Evolutionary conservation across 1,140 invertebrate species (phyloP).

Genomic region (Melipona quadrifasciata): DNA sequence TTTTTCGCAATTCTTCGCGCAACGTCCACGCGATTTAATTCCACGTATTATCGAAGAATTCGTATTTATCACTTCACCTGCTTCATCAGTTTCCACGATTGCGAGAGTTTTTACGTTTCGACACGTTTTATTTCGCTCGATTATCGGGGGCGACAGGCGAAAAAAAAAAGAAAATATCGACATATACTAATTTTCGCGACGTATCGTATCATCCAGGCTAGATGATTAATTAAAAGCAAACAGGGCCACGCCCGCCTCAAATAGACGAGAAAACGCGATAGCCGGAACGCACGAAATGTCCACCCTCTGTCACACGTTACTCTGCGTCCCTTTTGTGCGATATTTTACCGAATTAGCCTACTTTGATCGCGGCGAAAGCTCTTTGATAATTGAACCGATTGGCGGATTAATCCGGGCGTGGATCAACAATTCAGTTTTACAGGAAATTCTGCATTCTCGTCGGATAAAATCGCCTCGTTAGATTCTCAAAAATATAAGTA

Average conservation of each 20-base stretch:
- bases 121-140: too few species aligned
- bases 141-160: not conserved
- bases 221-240: slow-evolving; percentile 64
- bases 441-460: too few species aligned
- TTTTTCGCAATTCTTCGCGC: not conserved
- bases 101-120: not conserved
- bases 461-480: too few species aligned
- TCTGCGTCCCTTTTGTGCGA: not conserved
- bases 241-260: slow-evolving; percentile 51
- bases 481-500: too few species aligned
- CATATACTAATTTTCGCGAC: not conserved
- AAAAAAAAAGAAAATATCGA: not conserved
- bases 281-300: not conserved
- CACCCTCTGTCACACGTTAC: not conserved
- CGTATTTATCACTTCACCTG: not conserved
- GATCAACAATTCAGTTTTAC: not conserved
- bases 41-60: not conserved
- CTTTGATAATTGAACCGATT: not conserved
- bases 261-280: slow-evolving; percentile 6
- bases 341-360: too few species aligned
- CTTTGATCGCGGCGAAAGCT: not conserved
- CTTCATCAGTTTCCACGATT: not conserved
- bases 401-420: not conserved
- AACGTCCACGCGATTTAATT: not conserved
- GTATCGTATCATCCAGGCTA: slow-evolving; percentile 11